Percentiles rank a stretch among this genome's conserved stretches.
These are phyloP conservation scores for Fistularia tabacaria DNA, from an alignment of 2,797 vertebrate genomes.

Conservation along the genomic window DNA sequence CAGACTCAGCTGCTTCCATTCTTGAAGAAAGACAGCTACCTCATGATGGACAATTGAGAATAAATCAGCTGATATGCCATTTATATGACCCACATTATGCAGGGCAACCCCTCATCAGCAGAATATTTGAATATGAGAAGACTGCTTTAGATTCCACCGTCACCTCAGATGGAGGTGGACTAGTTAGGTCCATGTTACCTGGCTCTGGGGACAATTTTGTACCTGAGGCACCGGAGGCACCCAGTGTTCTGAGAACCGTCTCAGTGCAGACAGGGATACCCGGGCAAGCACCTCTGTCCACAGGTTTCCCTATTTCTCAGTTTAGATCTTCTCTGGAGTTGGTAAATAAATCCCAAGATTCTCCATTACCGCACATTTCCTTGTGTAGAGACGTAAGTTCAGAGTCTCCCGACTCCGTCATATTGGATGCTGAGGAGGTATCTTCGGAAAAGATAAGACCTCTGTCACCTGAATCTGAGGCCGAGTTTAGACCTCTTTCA, in stretches of 20 bases:
- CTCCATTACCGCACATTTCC: too few species aligned
- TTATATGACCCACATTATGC: slow-evolving; percentile 49
- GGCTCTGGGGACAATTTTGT: slow-evolving; percentile 24
- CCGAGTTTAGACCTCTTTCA: slow-evolving; percentile 31
- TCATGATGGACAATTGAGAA: slow-evolving; percentile 7
- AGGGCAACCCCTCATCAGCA: slow-evolving; percentile 20
- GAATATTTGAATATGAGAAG: slow-evolving; percentile 22
- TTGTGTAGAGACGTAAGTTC: too few species aligned
- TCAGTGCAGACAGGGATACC: slow-evolving; percentile 29
- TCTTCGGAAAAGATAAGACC: too few species aligned
- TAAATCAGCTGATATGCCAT: slow-evolving; percentile 39
- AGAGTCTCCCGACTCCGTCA: too few species aligned
- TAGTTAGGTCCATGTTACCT: slow-evolving; percentile 13
- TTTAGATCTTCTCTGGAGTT: too few species aligned
- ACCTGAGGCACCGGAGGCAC: slow-evolving; percentile 11
- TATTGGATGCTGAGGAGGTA: slow-evolving; percentile 16
- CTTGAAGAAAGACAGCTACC: not conserved
- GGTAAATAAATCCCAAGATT: too few species aligned
- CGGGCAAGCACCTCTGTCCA: slow-evolving; percentile 20
- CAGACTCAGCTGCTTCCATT: slow-evolving; percentile 11
- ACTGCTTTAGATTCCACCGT: slow-evolving; percentile 1
- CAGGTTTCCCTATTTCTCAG: too few species aligned
- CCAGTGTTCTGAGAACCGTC: slow-evolving; percentile 11
- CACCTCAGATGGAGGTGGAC: slow-evolving; percentile 10
- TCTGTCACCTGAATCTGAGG: slow-evolving; percentile 36